Conservation (phyloP, 2,888 invertebrate species). For the Congeria kusceri region DNA sequence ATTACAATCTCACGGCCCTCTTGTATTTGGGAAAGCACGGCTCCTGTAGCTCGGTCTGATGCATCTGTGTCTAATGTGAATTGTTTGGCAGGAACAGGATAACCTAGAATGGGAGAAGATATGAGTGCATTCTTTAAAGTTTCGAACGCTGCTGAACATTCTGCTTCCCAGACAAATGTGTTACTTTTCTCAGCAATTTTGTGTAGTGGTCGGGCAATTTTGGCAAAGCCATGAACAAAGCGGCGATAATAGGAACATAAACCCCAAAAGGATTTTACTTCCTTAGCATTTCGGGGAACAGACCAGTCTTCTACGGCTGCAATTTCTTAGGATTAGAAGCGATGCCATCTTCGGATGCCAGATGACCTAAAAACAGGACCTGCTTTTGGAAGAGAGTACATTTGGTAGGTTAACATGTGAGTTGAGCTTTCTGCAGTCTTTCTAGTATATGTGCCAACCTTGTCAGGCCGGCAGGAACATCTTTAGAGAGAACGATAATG, state of each 20-base stretch:
- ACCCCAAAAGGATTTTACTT: constrained; percentile 18
- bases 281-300: constrained; percentile 15
- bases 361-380: constrained; percentile 23
- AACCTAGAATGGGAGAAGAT: no score
- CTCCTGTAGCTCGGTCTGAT: no score
- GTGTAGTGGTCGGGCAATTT: constrained; percentile 29
- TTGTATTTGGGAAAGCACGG: no score
- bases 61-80: no score
- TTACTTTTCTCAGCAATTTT: constrained; percentile 13
- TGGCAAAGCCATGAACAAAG: constrained; percentile 26
- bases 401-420: no score
- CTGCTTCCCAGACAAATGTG: constrained; percentile 27
- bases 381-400: neutral
- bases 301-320: constrained; percentile 18
- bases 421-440: no score
- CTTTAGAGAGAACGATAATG: no score
- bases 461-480: no score
- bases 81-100: no score
- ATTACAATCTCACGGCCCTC: no score
- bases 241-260: constrained; percentile 29
- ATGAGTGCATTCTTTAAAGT: no score
- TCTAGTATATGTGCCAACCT: no score
- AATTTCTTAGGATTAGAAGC: constrained; percentile 21
- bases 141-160: constrained; percentile 18
- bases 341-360: constrained; percentile 25